Conservation (phyloP, 2,888 invertebrate genomes). For the Cephus nigrinus region DNA sequence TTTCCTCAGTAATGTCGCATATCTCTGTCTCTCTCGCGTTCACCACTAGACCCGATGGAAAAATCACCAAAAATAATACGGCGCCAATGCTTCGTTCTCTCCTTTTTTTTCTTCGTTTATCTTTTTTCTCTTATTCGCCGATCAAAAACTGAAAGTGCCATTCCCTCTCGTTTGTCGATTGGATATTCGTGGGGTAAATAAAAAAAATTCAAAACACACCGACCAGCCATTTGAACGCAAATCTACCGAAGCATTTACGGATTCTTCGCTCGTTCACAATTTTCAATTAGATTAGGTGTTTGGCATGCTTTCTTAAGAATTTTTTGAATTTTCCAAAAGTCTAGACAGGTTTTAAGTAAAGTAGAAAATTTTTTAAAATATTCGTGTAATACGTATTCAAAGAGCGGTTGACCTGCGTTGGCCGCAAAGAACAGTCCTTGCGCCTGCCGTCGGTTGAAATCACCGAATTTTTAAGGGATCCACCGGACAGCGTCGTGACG, state of each 20-base stretch:
- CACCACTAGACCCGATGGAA: no score
- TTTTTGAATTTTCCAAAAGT: neutral
- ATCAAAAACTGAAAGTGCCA: conserved; percentile 43
- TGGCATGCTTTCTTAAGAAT: no score
- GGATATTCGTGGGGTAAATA: conserved; percentile 16
- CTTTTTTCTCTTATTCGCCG: conserved; percentile 31
- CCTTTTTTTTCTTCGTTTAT: conserved; percentile 21
- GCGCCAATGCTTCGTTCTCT: conserved; percentile 16
- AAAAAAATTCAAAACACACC: conserved; percentile 20
- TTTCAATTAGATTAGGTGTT: no score
- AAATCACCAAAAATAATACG: conserved; percentile 29
- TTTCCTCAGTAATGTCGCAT: no score
- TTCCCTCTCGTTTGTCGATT: conserved; percentile 5
- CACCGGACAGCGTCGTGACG: neutral
- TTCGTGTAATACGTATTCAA: conserved; percentile 17
- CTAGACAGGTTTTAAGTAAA: neutral
- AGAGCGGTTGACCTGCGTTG: conserved; percentile 6
- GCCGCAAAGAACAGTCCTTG: conserved; percentile 28
- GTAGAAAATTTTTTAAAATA: neutral
- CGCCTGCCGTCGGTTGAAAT: conserved; percentile 54
- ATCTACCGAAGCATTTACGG: no score
- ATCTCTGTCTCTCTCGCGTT: no score
- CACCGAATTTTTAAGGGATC: conserved; percentile 48
- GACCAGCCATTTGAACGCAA: no score
- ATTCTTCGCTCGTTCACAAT: no score